A percentile compares a stretch with the other conserved stretches of the same genome.
Conservation (phyloP, 2,797 vertebrate species). For the Eulemur coronatus region DNA sequence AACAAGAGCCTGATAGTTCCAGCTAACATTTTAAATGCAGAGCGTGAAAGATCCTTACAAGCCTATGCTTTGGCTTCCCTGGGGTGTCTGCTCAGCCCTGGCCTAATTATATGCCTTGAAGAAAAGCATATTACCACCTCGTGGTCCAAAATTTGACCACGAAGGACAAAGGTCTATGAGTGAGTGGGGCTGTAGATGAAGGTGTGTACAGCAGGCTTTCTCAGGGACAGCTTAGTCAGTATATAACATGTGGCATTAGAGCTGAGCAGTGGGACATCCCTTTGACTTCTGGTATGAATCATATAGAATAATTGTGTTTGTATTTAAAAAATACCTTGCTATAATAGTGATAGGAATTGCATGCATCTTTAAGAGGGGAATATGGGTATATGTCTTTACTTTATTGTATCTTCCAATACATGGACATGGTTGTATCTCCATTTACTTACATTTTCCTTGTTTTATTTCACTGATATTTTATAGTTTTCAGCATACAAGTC, state of each 20-base stretch:
- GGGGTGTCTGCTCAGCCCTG: not conserved
- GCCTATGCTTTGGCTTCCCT: not conserved
- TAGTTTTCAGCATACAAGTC: not conserved
- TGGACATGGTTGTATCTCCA: not conserved
- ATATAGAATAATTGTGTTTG: not conserved
- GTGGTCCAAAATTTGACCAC: not conserved
- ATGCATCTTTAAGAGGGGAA: not conserved
- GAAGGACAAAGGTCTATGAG: not conserved
- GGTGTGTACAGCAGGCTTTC: not conserved
- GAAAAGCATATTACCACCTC: not conserved
- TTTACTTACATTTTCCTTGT: not conserved
- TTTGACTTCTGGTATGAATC: not conserved
- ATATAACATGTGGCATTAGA: too few relatives aligned
- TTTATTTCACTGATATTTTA: not conserved
- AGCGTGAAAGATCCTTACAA: not conserved
- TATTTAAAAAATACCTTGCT: not conserved
- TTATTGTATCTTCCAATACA: not conserved
- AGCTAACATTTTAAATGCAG: not conserved
- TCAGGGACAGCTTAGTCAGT: rapidly evolving
- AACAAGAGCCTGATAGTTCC: not conserved
- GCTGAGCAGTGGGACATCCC: too few relatives aligned
- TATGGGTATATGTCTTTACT: not conserved
- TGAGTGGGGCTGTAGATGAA: not conserved
- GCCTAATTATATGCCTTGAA: not conserved
- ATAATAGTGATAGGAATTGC: not conserved